Base-by-base conservation (phyloP, 2,113 vertebrate genomes). In the Nansenia antarctica region DNA sequence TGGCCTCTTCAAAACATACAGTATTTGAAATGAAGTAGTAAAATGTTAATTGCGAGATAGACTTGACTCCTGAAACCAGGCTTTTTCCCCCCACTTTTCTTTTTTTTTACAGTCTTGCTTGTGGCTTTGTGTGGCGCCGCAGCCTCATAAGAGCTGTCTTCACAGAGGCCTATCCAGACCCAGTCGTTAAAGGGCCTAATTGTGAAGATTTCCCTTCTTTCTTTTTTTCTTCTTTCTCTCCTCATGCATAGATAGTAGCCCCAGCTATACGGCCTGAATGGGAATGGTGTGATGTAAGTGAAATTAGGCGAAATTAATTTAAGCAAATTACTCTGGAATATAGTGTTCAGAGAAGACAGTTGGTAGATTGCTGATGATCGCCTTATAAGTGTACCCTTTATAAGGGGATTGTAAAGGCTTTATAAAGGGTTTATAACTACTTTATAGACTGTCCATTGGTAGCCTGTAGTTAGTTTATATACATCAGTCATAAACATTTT, bases 271-370 rank as follows among this genome's bases (percentile, higher is more conserved):
- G 93, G 93, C 92, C 88, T 95, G 94, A 96, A 95, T 95, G 90
- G 94, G 94, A 90, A 92, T 90, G 91, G 93, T 91, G 93, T 94
- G 92, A 94, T 94, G 94, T 96, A 80, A 87, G 89, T 89, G 96
- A 96, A 96, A 97, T 96, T 96, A 95, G 94, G 94, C 94, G 93
- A 95, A 96, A 95, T 96, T 95, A 96, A 98, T 87, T 86, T 83
- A 89, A 94, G 94, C 91, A 96, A 96, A 98, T 98, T 95, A 96
- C 94, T 94, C 92, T 86, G 92, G 92, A 94, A 95, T 94, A 93
- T 91, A 90, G 92, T 91, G 92, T 92, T 93, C 92, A 91, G 92
- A 92, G 92, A 89, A 94, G 94, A 93, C 92, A 78, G 91, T 91
- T 92, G 94, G 92, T 91, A 92, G 95, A 95, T 93, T 92, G 93